Evolutionary conservation across 2,888 invertebrate species (phyloP), one percentile per base, ranked within the genome.

Genomic region (Dryobotodes eremita): DNA sequence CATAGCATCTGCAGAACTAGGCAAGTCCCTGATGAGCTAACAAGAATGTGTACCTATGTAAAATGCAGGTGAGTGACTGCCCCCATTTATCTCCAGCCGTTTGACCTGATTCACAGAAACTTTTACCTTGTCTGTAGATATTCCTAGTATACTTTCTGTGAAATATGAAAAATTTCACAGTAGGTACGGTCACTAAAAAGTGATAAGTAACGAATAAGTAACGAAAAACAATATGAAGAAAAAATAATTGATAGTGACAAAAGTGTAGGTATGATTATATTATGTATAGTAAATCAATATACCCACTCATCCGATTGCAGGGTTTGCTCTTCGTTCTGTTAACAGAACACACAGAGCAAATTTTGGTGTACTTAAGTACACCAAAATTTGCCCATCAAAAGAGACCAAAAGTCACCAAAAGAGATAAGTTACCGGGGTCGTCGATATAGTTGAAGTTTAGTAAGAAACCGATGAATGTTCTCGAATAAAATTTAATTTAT

Each of bases 91-190:
- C 64, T 83, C 64, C 15, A 79, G 64, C 65, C 83, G 84, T 79
- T 84, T 80, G 79, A 83, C 79, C 79, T 83, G 48, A 83, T 77
- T 79, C 50, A 26, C 79, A 26, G 36, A 26, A 55, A 83, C 77
- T 48, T 55, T 48, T 62, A 64, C 36, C 48, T 36, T 26, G 48
- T 55, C 46, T 62, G 23, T 62, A 62, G 55, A 42, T 42, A 76
- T 83, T 64, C 15, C 7, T 61, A 36, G 26, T 76, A 36, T 36
- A 48, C 7, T 62, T 55, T 48, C 6, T 17, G 53, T 36, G 26
- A n/a, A 55, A 42, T 42, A 76, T 2, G 23, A 26, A 55, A 15
- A 50, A 42, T 20, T n/a, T 23, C 55, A 7, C 0, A 48, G 46
- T 26, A 23, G 23, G 13, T 36, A 26, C 8, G n/a, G n/a, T n/a